phyloP scores from a whole-genome alignment of 2,113 vertebrate species.

The Symphodus melops region DNA sequence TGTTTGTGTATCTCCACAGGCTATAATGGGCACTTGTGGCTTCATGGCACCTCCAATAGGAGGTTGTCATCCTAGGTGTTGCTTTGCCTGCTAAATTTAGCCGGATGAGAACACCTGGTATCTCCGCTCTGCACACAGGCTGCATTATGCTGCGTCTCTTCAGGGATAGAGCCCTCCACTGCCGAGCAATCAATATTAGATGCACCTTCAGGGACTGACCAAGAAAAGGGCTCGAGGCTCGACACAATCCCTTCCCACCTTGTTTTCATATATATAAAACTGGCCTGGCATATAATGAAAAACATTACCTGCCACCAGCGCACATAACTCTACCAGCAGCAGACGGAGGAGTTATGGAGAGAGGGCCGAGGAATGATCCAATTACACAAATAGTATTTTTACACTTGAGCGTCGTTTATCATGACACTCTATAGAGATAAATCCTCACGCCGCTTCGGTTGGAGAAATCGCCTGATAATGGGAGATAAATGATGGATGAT shows the following conservation, averaged over 20 bases:
- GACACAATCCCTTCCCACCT: slow-evolving; percentile 75
- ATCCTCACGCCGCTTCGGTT: slow-evolving; percentile 53
- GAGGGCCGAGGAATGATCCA: slow-evolving; percentile 74
- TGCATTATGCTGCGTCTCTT: slow-evolving; percentile 55
- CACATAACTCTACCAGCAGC: slow-evolving; percentile 72
- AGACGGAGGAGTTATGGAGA: slow-evolving; percentile 68
- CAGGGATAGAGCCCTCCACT: slow-evolving; percentile 59
- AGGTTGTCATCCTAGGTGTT: slow-evolving; percentile 60
- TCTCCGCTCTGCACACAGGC: slow-evolving; percentile 44
- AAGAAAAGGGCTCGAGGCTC: slow-evolving; percentile 74
- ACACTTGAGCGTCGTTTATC: slow-evolving; percentile 62
- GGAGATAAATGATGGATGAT: no score
- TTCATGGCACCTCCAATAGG: slow-evolving; percentile 33
- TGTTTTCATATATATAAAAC: slow-evolving; percentile 81
- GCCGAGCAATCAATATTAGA: slow-evolving; percentile 80
- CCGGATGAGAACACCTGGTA: slow-evolving; percentile 51
- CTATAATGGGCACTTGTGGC: slow-evolving; percentile 5
- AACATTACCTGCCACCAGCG: slow-evolving; percentile 76
- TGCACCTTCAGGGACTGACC: slow-evolving; percentile 79
- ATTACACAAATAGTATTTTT: slow-evolving; percentile 80
- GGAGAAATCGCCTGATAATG: slow-evolving; percentile 65
- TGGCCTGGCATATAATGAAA: slow-evolving; percentile 80
- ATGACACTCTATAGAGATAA: slow-evolving; percentile 52
- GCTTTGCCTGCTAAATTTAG: slow-evolving; percentile 71
- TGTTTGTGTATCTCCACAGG: slow-evolving; percentile 20